Conservation (phyloP, 2,888 invertebrate genomes). For the Pheosia gnoma region DNA sequence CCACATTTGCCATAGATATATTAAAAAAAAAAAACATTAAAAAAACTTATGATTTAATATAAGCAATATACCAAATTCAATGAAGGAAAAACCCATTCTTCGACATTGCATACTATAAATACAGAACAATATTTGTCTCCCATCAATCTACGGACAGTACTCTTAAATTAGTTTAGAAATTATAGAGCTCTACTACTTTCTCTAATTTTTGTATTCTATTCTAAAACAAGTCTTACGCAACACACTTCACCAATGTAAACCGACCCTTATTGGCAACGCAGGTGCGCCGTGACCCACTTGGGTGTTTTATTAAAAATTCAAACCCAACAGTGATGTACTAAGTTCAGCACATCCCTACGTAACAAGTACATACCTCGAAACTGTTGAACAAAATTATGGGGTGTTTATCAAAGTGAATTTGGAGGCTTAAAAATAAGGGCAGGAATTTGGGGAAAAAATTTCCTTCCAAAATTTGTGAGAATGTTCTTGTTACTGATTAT, state of each 20-base stretch:
- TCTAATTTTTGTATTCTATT: no score
- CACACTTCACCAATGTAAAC: neutral
- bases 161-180: no score
- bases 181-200: no score
- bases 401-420: constrained; percentile 37
- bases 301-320: constrained; percentile 59
- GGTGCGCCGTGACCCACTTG: constrained; percentile 56
- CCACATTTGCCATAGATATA: no score
- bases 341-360: constrained; percentile 10
- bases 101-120: no score
- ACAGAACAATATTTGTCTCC: no score
- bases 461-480: neutral
- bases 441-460: constrained; percentile 5
- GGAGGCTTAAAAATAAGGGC: constrained; percentile 25
- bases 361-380: constrained; percentile 17
- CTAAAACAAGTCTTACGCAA: neutral
- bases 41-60: no score
- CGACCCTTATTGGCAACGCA: constrained; percentile 32
- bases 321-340: constrained; percentile 19
- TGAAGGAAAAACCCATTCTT: no score
- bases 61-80: no score
- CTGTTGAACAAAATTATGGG: constrained; percentile 12
- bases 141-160: no score
- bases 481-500: no score
- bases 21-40: no score